phyloP scores from a whole-genome alignment of 2,888 invertebrate species.

The Xylota segnis region DNA sequence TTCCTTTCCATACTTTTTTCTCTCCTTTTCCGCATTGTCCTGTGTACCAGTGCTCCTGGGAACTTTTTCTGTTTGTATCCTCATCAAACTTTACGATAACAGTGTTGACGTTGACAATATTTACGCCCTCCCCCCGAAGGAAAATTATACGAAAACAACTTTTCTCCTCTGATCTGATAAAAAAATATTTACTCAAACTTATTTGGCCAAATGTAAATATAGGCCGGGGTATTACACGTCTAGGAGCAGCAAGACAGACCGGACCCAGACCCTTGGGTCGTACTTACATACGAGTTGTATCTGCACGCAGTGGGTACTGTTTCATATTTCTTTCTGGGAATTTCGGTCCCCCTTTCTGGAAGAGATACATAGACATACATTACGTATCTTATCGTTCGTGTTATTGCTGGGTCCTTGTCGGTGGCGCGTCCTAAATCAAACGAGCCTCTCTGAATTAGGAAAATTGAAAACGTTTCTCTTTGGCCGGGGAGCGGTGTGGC shows the following conservation, averaged over 20 bases:
- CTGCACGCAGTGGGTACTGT: constrained; percentile 11
- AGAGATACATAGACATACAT: neutral
- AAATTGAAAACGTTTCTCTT: constrained; percentile 34
- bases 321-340: constrained; percentile 8
- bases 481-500: neutral
- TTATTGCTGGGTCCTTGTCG: neutral
- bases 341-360: neutral
- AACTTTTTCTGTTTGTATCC: constrained; percentile 43
- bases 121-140: neutral
- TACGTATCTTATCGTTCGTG: neutral
- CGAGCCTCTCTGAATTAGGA: constrained; percentile 34
- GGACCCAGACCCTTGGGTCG: neutral
- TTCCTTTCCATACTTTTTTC: neutral
- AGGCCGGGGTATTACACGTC: constrained; percentile 6
- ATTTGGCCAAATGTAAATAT: constrained; percentile 42
- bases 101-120: constrained; percentile 47
- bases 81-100: constrained; percentile 63
- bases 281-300: no score
- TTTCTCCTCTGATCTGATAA: constrained; percentile 42
- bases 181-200: constrained; percentile 57
- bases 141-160: constrained; percentile 56
- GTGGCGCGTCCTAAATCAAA: constrained; percentile 13
- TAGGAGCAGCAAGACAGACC: neutral
- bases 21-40: neutral
- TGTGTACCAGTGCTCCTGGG: neutral